Conservation (phyloP, 2,888 invertebrate species). For the Electrophaes corylata region DNA sequence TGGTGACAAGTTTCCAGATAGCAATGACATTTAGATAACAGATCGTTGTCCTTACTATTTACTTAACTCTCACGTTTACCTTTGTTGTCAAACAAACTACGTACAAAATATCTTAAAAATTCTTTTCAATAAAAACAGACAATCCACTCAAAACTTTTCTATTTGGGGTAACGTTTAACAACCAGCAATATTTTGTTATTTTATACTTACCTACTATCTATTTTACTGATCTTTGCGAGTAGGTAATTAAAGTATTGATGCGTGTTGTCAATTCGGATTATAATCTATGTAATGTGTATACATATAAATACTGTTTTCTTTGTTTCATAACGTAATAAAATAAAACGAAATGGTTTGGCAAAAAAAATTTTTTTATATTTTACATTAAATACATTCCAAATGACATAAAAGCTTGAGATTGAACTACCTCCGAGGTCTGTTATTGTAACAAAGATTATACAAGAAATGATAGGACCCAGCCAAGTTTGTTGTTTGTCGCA, state of each 20-base stretch:
- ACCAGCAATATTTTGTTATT: background rate
- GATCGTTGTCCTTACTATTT: conserved; percentile 49
- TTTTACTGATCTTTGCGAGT: background rate
- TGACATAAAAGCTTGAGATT: too few species aligned
- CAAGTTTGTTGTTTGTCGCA: too few species aligned
- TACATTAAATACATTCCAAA: too few species aligned
- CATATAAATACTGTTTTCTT: too few species aligned
- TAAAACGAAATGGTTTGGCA: too few species aligned
- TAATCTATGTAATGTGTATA: background rate
- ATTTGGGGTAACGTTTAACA: background rate
- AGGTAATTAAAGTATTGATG: background rate
- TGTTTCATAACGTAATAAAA: too few species aligned
- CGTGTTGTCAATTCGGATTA: background rate
- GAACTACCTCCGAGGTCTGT: too few species aligned
- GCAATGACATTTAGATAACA: conserved; percentile 47
- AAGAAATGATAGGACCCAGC: too few species aligned
- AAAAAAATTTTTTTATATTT: too few species aligned
- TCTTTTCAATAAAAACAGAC: conserved; percentile 7
- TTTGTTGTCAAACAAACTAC: conserved; percentile 42
- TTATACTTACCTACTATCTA: background rate
- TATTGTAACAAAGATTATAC: too few species aligned
- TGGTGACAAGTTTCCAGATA: background rate
- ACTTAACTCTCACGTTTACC: conserved; percentile 52
- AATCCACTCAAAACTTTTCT: background rate
- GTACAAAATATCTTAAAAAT: background rate